Base-by-base conservation (phyloP, 30 jellyfish, hydroid and myxozoan species). In the Pseudorhiza aurosa region DNA sequence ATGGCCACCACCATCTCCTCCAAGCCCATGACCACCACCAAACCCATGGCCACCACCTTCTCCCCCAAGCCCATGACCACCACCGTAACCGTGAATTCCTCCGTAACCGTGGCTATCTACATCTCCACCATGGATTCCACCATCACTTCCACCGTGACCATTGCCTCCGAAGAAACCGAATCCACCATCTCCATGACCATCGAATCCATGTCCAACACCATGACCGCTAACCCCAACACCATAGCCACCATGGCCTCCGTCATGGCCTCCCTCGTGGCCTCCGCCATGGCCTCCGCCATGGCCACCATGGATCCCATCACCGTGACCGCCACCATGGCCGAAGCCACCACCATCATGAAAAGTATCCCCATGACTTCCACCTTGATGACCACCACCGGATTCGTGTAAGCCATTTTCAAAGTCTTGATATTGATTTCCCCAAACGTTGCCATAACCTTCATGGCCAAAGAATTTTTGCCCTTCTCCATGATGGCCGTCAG, bases 351-450 rank as follows among this genome's bases (percentile, higher is more conserved):
- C 82, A 33, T 55, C 65, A 18, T 30, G 9, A 15, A 33, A 37
- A 8, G 18, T 27, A 2, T 42, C 65, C 21, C 65, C 81, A 2
- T 42, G 64, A 31, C 36, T 58, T 17, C 71, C 71, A 11, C 80
- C 82, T 18, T 35, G 62, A 5, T 43, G 78, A 31, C 39, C 57
- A 35, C 53, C 44, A 11, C 79, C 85, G 17, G 71, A n/a, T 8
- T 70, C 85, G 14, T 57, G 70, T 8, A 49, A 46, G 1, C 92
- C 92, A 35, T 57, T 68, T 51, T 55, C 92, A 65, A 67, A 81
- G 49, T 57, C 85, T 35, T 68, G 80, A 50, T 81, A 68, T 42
- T 77, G 89, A 50, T 77, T 77, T 40, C 89, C 89, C 89, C 89
- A 77, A 0, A 77, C 74, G 46, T 60, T 44, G 6, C 89, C 89